These are phyloP conservation scores for Pantherophis guttatus DNA, from an alignment of 2,113 vertebrate genomes.

Conservation along the genomic window DNA sequence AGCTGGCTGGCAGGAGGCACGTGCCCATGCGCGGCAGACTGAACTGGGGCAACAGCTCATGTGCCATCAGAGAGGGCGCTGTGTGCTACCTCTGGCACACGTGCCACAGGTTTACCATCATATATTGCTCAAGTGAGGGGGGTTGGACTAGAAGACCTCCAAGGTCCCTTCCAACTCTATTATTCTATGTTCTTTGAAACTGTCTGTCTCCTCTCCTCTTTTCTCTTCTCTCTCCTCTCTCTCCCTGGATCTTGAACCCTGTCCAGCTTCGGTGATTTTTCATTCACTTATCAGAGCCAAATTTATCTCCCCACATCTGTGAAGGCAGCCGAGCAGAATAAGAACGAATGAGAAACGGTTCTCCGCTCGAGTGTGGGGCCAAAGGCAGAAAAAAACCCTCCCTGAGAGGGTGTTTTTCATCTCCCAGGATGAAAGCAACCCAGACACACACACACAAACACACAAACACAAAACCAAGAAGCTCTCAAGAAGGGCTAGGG, in stretches of 20 bases:
- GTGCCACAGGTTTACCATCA: too few relatives aligned
- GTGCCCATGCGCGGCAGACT: too few relatives aligned
- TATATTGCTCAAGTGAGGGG: too few relatives aligned
- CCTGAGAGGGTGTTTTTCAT: not conserved
- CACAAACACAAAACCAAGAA: not conserved
- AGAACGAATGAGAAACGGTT: not conserved
- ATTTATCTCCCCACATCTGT: not conserved
- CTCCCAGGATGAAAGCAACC: not conserved
- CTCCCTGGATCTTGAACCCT: not conserved
- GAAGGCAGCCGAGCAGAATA: not conserved
- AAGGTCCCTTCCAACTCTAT: not conserved
- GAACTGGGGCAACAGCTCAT: too few relatives aligned
- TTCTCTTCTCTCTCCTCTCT: too few relatives aligned
- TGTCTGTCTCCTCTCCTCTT: too few relatives aligned
- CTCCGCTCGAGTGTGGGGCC: not conserved
- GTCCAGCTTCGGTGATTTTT: not conserved
- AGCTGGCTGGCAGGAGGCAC: too few relatives aligned
- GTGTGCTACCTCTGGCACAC: too few relatives aligned
- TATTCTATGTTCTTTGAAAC: too few relatives aligned
- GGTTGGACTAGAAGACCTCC: not conserved
- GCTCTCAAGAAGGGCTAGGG: not conserved
- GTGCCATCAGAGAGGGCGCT: too few relatives aligned
- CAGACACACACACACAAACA: not conserved
- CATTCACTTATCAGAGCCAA: not conserved
- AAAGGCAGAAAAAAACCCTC: not conserved